Conservation (phyloP, 2,113 vertebrate species). For the Elgaria multicarinata region DNA sequence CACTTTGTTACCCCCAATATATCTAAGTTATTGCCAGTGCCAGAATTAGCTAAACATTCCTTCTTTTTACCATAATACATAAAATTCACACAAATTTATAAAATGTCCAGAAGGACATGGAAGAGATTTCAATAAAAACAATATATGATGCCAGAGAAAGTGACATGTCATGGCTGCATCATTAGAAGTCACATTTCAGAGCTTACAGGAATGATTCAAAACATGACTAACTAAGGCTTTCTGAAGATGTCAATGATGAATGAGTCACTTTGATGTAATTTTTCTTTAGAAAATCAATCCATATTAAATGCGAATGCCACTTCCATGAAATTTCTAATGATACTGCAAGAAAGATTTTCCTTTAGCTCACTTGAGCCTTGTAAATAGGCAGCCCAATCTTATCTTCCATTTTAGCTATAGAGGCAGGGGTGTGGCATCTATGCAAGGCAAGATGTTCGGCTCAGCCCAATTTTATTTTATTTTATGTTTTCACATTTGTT, state of each 20-base stretch:
- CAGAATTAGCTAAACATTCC: background rate
- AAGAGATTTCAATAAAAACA: background rate
- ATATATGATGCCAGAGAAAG: background rate
- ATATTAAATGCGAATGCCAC: background rate
- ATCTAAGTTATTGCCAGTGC: background rate
- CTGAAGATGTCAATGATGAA: slow-evolving; percentile 1
- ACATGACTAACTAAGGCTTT: background rate
- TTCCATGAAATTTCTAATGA: background rate
- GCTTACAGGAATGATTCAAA: background rate
- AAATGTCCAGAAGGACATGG: background rate
- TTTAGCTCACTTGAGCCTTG: background rate
- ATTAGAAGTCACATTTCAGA: background rate
- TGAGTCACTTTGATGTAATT: slow-evolving; percentile 17
- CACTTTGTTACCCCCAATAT: background rate
- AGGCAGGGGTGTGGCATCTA: background rate
- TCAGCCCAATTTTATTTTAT: background rate
- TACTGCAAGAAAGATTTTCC: background rate
- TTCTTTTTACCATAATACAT: background rate
- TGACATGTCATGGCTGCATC: background rate
- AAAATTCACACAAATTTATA: background rate
- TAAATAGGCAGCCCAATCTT: background rate
- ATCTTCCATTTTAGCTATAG: background rate
- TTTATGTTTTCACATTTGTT: background rate
- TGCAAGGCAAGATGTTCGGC: background rate
- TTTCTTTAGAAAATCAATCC: background rate